phyloP scores from a whole-genome alignment of 1,140 invertebrate species.

The Drosophila subpulchrella region DNA sequence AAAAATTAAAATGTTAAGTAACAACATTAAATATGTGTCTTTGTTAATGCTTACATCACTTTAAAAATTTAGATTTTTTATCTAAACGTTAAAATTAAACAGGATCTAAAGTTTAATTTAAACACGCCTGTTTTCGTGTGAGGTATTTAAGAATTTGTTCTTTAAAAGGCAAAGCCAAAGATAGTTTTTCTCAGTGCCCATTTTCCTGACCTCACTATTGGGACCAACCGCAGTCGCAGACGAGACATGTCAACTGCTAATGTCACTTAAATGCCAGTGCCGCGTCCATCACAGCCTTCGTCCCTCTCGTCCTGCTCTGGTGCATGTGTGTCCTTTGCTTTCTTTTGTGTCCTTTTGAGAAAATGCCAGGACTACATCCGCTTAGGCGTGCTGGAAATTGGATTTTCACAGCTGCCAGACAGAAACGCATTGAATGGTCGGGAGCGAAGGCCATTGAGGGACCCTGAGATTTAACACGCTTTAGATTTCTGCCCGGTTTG shows the following conservation, averaged over 20 bases:
- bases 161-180: too few species aligned
- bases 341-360: constrained; percentile 49
- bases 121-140: too few species aligned
- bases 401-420: constrained; percentile 78
- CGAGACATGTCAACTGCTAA: constrained; percentile 64
- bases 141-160: too few species aligned
- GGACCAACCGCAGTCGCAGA: constrained; percentile 70
- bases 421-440: constrained; percentile 38
- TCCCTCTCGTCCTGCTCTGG: constrained; percentile 5
- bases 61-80: too few species aligned
- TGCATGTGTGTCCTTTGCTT: constrained; percentile 50
- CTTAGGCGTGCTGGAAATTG: constrained; percentile 70
- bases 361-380: constrained; percentile 62
- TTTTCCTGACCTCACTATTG: constrained; percentile 27
- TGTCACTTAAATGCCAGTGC: constrained; percentile 73
- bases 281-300: constrained; percentile 57
- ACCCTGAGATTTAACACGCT: constrained; percentile 67
- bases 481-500: constrained; percentile 39
- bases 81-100: too few species aligned
- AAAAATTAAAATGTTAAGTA: too few species aligned
- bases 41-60: too few species aligned
- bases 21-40: too few species aligned
- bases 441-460: constrained; percentile 45
- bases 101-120: too few species aligned
- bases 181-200: constrained; percentile 8